Evolutionary conservation across 2,888 invertebrate species (phyloP).

Genomic region (Dysmachus trigonus): DNA sequence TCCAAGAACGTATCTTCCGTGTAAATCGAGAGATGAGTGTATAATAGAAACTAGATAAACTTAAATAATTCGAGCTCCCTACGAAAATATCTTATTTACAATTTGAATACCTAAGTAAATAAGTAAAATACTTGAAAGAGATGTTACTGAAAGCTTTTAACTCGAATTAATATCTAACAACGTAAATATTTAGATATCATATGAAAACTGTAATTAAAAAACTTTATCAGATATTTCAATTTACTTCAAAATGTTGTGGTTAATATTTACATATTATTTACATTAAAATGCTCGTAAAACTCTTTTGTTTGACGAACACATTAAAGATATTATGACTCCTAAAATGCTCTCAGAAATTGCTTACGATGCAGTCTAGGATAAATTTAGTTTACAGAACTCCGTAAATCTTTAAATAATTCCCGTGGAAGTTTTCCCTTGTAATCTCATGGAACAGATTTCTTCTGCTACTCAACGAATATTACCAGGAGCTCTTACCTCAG

Average conservation of each 20-base stretch:
- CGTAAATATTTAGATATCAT: too few relatives aligned
- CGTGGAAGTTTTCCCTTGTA: background rate
- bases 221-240: background rate
- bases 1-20: too few relatives aligned
- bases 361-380: background rate
- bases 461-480: background rate
- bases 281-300: background rate
- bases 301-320: background rate
- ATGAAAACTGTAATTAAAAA: background rate
- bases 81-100: too few relatives aligned
- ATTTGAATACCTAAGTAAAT: too few relatives aligned
- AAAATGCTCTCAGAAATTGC: background rate
- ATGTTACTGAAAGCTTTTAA: too few relatives aligned
- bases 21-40: too few relatives aligned
- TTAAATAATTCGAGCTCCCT: too few relatives aligned
- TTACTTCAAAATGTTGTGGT: background rate
- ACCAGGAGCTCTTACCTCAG: background rate
- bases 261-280: background rate
- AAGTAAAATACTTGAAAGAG: too few relatives aligned
- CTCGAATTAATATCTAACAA: too few relatives aligned
- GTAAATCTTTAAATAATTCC: background rate
- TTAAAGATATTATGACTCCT: background rate
- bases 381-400: background rate
- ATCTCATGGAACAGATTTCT: background rate
- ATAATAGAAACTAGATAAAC: too few relatives aligned